Conservation (phyloP, 2,797 vertebrate genomes). For the Peromyscus melanophrys region DNA sequence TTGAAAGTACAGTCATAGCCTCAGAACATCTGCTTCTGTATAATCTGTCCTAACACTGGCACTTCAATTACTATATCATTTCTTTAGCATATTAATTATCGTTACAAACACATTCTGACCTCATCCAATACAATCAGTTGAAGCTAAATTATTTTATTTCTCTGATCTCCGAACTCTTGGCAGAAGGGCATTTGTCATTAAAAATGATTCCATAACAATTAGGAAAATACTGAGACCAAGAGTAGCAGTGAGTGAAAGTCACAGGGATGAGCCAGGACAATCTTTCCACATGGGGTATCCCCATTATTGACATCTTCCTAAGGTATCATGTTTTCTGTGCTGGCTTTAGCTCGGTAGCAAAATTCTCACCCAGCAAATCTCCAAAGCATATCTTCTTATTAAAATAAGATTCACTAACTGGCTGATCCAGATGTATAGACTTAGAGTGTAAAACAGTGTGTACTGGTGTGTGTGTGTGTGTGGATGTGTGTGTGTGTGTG, state of each 20-base stretch:
- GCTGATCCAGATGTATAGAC: neutral
- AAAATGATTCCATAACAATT: neutral
- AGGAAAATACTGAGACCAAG: neutral
- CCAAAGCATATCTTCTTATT: neutral
- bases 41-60: neutral
- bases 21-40: neutral
- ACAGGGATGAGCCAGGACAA: neutral
- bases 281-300: neutral
- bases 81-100: neutral
- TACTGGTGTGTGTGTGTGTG: neutral
- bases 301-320: neutral
- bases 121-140: constrained; percentile 32
- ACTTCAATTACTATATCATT: neutral
- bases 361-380: neutral
- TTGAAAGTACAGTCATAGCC: neutral
- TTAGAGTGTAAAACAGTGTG: neutral
- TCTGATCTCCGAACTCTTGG: neutral
- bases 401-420: neutral
- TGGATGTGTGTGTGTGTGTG: neutral
- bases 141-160: constrained; percentile 30
- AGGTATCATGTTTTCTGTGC: neutral
- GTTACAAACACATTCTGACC: neutral
- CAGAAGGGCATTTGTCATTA: neutral
- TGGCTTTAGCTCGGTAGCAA: neutral
- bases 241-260: neutral